Evolutionary conservation across 2,888 invertebrate species (phyloP).

Genomic region (Lepidocyrtoides sp.): DNA sequence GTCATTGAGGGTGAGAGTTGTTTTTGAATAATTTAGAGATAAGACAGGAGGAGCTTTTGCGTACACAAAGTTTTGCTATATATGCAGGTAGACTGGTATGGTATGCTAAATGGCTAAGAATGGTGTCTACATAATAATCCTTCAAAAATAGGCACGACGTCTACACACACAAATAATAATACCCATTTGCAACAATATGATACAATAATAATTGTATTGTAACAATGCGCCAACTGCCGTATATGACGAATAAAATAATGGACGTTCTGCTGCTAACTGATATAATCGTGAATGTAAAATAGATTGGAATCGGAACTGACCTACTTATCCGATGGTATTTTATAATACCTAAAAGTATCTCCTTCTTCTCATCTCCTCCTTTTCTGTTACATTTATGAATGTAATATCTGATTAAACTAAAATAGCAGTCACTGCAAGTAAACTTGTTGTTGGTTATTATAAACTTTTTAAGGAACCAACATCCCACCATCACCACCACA

Average conservation of each 20-base stretch:
- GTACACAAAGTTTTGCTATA: constrained; percentile 4
- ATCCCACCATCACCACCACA: not conserved
- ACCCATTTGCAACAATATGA: constrained; percentile 23
- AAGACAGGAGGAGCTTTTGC: constrained; percentile 67
- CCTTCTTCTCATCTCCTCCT: constrained; percentile 63
- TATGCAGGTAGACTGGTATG: no score
- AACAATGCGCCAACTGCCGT: constrained; percentile 36
- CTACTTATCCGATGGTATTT: constrained; percentile 64
- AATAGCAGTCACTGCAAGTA: constrained; percentile 2
- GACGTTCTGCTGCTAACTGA: constrained; percentile 21
- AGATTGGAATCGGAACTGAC: constrained; percentile 79
- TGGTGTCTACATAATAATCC: not conserved
- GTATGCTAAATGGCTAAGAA: not conserved
- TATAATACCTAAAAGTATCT: constrained; percentile 63
- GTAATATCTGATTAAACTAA: constrained; percentile 3
- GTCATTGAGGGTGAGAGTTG: constrained; percentile 78
- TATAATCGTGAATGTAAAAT: constrained; percentile 67
- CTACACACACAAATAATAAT: not conserved
- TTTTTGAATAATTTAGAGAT: constrained; percentile 63
- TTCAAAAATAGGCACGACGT: constrained; percentile 45
- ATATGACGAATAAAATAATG: constrained; percentile 28
- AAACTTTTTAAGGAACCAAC: constrained; percentile 20
- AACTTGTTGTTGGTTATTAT: constrained; percentile 57
- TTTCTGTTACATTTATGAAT: constrained; percentile 16
- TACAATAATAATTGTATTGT: constrained; percentile 12